Conservation (phyloP, 2,797 vertebrate species). For the Enteromius mattozi region DNA sequence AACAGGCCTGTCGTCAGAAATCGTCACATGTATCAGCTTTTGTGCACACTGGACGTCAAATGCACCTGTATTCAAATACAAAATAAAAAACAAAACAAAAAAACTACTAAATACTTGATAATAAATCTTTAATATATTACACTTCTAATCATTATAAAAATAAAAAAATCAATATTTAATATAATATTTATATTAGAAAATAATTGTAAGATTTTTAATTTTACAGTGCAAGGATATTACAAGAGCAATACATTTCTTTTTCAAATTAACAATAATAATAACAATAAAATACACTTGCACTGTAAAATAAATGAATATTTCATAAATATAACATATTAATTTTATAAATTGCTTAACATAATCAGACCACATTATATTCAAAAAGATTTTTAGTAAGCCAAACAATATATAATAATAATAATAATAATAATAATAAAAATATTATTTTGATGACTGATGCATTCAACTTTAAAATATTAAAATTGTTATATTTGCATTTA, state of each 20-base stretch:
- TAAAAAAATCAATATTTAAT: not conserved
- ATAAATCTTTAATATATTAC: not conserved
- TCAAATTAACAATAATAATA: not conserved
- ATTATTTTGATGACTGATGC: too few relatives aligned
- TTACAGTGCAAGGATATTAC: not conserved
- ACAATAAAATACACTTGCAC: not conserved
- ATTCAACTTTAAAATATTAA: too few relatives aligned
- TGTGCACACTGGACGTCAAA: slow-evolving; percentile 1
- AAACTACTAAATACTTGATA: not conserved
- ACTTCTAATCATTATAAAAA: not conserved
- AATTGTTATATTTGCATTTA: not conserved
- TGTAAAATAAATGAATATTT: not conserved
- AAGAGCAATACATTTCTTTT: too few relatives aligned
- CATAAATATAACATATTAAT: not conserved
- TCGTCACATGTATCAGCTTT: not conserved
- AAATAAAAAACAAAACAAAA: not conserved
- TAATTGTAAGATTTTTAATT: not conserved
- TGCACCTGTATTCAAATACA: not conserved
- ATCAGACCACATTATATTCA: not conserved
- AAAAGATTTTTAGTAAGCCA: not conserved
- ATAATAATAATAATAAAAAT: too few relatives aligned
- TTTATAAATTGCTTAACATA: not conserved
- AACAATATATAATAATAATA: too few relatives aligned
- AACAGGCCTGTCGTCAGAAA: slow-evolving; percentile 11
- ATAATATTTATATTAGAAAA: not conserved